Conservation (phyloP, 2,797 vertebrate genomes). For the Acrossocheilus fasciatus region DNA sequence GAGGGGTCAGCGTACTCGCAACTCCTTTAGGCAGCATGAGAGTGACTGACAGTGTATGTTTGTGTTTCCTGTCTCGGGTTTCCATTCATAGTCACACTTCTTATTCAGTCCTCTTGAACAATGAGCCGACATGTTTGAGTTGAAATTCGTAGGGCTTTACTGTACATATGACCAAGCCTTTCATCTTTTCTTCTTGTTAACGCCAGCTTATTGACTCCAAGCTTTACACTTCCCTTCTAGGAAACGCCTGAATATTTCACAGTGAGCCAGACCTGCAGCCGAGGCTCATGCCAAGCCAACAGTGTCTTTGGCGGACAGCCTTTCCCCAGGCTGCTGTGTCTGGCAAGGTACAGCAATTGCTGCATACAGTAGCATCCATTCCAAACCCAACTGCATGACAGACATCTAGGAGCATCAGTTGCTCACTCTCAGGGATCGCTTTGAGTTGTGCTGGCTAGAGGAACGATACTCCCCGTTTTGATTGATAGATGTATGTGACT, state of each 20-base stretch:
- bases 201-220: slow-evolving; percentile 31
- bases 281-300: slow-evolving; percentile 26
- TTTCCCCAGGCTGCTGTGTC: slow-evolving; percentile 42
- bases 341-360: slow-evolving; percentile 45
- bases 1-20: slow-evolving; percentile 47
- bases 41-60: slow-evolving; percentile 55
- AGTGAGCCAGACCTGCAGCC: slow-evolving; percentile 25
- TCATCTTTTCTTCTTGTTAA: slow-evolving; percentile 37
- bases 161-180: slow-evolving; percentile 45
- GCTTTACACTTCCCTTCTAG: slow-evolving; percentile 20
- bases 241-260: slow-evolving; percentile 29
- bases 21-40: slow-evolving; percentile 43
- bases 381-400: slow-evolving; percentile 54
- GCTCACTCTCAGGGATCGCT: slow-evolving; percentile 25
- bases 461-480: slow-evolving; percentile 53
- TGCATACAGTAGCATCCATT: slow-evolving; percentile 52
- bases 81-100: slow-evolving; percentile 66
- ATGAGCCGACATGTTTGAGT: slow-evolving; percentile 46
- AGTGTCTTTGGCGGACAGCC: slow-evolving; percentile 44
- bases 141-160: slow-evolving; percentile 21
- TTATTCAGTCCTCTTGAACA: slow-evolving; percentile 54
- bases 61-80: slow-evolving; percentile 55
- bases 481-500: slow-evolving; percentile 56
- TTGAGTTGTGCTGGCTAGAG: slow-evolving; percentile 56
- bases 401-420: slow-evolving; percentile 37